Base-by-base conservation (phyloP, 2,888 invertebrate genomes). In the Drosophila meridionalis region DNA sequence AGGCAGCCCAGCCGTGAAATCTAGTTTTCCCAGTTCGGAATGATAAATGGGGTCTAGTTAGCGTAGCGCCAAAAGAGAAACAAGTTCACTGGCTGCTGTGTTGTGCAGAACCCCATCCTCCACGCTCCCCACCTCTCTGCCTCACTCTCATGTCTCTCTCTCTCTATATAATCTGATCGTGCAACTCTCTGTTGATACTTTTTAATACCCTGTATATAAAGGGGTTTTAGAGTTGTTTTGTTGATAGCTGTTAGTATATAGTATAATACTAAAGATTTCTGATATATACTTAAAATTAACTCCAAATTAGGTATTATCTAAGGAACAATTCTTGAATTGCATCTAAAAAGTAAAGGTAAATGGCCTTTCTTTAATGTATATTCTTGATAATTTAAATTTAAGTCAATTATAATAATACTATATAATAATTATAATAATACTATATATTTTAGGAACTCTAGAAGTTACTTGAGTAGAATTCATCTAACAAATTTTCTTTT, bases 21-120 rank as follows among this genome's bases (percentile, higher is more conserved):
- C 85, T 81, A 73, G 85, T 86, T 86, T 86, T 80, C 86, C 81
- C 83, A 81, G 85, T 86, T 82, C 74, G 74, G 50, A 77, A 88
- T 86, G 85, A 86, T 86, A 88, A 86, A 86, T 86, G 88, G 84
- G 73, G 79, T 79, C 85, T 79, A 76, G 85, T 86, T 86, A 86
- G 85, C 85, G 82, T 73, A 84, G 71, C 82, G 83, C 85, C 83
- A 87, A 84, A 84, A 87, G 87, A 84, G 83, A 86, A 86, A 88
- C 85, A 81, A 86, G 85, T 86, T 86, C 89, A 81, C 69, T 64
- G 52, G 47, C 67, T 68, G 58, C 71, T 48, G 6, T 42, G 36
- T 14, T 63, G 42, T 42, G 34, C 47, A 47, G n/a, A 45, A n/a
- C 2, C 45, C 14, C 67, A 8, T 12, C 38, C 32, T 11, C 26